Evolutionary conservation across 1,140 invertebrate species (phyloP), one percentile per base, ranked within the genome.

Genomic region (Lepidurus couesii): DNA sequence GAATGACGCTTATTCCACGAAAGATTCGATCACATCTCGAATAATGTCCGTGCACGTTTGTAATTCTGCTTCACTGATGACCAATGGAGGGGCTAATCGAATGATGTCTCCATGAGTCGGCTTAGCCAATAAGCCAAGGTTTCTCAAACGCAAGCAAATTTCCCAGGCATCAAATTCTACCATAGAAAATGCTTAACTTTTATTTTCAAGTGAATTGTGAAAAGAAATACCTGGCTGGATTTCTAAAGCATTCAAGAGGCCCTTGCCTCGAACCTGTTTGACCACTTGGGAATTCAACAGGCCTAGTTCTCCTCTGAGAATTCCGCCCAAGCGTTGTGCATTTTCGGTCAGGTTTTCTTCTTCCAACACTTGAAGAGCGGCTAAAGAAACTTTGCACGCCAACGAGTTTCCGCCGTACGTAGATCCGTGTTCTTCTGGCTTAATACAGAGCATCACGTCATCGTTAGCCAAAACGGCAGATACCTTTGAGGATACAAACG

Each of bases 401-500:
- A 99, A 84, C 1, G 98, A 97, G 87, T 99, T 99, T 0, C 98
- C 98, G 42, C 98, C 98, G 84, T 97, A 99, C 0, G 98, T 99
- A 0, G 97, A 99, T 7, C 98, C 98, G 85, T 99, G 98, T 80
- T 95, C 92, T 9, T 97, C 97, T 1, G 97, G 96, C 82, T 91
- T 91, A 76, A 99, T 96, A 73, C 92, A 91, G 77, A 96, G 84
- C 92, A 98, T 98, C 0, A 98, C 86, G 13, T 90, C 85, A 87
- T 98, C 90, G 84, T 95, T 90, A 1, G 93, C 92, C 65, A 98
- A 83, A 5, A 96, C 90, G 4, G 94, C 95, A 0, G 95, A 96
- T 3, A 95, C 89, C 90, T 91, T 74, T 42, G 76, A 80, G n/a
- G 45, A 80, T 3, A 34, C 80, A 45, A 42, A 26, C 2, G 26